Conservation (phyloP, 2,888 invertebrate genomes). For the Stenchaetothrips biformis region DNA sequence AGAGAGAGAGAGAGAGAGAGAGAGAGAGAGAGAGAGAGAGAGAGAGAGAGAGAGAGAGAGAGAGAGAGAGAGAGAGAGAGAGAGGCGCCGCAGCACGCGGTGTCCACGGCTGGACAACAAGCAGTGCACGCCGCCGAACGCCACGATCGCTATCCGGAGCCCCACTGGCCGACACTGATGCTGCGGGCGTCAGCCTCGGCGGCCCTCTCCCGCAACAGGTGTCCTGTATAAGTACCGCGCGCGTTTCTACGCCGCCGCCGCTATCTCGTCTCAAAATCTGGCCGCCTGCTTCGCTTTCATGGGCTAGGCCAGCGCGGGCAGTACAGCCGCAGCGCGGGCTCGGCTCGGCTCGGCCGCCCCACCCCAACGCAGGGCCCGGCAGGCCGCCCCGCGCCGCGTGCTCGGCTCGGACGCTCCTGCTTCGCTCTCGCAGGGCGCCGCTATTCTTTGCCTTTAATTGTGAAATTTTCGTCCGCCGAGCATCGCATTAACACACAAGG, state of each 20-base stretch:
- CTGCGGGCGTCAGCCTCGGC: neutral
- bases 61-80: too few species aligned
- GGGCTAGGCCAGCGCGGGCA: neutral
- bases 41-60: too few species aligned
- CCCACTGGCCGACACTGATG: neutral
- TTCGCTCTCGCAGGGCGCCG: neutral
- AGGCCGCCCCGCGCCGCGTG: neutral
- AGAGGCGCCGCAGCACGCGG: too few species aligned
- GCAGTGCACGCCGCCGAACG: too few species aligned
- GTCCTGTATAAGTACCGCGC: neutral
- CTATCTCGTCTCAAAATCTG: slow-evolving; percentile 19
- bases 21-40: too few species aligned
- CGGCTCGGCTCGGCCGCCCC: slow-evolving; percentile 8
- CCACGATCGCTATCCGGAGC: neutral
- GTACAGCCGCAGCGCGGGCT: neutral
- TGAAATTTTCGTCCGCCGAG: slow-evolving; percentile 7
- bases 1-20: too few species aligned
- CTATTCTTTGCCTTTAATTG: slow-evolving; percentile 13
- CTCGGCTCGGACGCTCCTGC: neutral
- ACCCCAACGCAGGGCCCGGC: neutral
- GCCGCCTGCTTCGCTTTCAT: slow-evolving; percentile 16
- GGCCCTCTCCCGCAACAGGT: neutral
- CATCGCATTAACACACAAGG: slow-evolving; percentile 10
- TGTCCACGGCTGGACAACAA: too few species aligned
- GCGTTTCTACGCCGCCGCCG: neutral